These are phyloP conservation scores for Etheostoma nigrum DNA, from an alignment of 2,797 vertebrate species.

Conservation along the genomic window DNA sequence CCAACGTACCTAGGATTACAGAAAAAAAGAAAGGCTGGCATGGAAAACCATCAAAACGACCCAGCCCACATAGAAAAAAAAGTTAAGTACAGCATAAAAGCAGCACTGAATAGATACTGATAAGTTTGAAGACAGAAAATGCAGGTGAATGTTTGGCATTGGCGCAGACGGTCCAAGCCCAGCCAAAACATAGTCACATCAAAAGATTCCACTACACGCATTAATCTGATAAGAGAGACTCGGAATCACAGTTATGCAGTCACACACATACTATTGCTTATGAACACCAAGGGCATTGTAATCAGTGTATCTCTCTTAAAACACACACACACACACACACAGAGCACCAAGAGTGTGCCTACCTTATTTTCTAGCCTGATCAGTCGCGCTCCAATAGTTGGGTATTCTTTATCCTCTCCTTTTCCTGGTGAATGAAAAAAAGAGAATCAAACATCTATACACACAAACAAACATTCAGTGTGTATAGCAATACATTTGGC, in stretches of 20 bases:
- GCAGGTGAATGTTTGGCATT: conserved; percentile 24
- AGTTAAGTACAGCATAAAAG: background rate
- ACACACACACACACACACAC: conserved; percentile 39
- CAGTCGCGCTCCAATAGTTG: conserved; percentile 90
- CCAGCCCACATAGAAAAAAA: background rate
- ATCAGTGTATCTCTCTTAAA: conserved; percentile 37
- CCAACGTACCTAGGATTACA: background rate
- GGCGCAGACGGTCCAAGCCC: conserved; percentile 10
- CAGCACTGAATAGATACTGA: conserved; percentile 1
- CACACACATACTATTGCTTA: conserved; percentile 15
- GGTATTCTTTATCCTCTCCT: conserved; percentile 91
- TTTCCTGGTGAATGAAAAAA: conserved; percentile 83
- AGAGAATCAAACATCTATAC: background rate
- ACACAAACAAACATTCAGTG: background rate
- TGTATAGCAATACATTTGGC: background rate
- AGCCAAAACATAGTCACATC: conserved; percentile 50
- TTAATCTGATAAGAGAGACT: conserved; percentile 50
- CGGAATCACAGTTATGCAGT: background rate
- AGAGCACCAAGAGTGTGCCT: conserved; percentile 55
- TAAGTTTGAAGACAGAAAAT: background rate
- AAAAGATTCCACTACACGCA: conserved; percentile 40
- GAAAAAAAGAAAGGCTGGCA: conserved; percentile 3
- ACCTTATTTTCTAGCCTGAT: conserved; percentile 94
- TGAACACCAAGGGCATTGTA: conserved; percentile 22
- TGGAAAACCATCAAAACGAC: conserved; percentile 41